Conservation (phyloP, 2,797 vertebrate genomes). For the Ctenosaura bakeri region DNA sequence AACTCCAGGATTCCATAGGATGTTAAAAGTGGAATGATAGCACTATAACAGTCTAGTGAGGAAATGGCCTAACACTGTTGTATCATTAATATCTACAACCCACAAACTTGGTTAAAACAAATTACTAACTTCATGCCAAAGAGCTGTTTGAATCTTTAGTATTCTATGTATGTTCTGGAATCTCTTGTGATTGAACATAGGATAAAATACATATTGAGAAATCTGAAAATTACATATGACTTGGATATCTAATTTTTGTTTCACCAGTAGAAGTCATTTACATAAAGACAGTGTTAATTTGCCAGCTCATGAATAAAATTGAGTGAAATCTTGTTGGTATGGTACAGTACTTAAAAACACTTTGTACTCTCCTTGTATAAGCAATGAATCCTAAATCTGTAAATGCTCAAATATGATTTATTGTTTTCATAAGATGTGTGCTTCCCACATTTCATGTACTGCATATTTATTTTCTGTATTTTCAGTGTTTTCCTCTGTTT, state of each 20-base stretch:
- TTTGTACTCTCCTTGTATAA: constrained; percentile 31
- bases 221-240: constrained; percentile 48
- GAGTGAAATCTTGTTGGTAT: constrained; percentile 56
- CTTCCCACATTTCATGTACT: constrained; percentile 46
- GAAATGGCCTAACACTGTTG: too few species aligned
- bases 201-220: constrained; percentile 20
- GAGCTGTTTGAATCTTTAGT: not conserved
- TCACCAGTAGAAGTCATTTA: constrained; percentile 30
- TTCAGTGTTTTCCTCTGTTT: constrained; percentile 49
- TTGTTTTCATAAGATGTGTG: constrained; percentile 37
- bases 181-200: not conserved
- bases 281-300: constrained; percentile 58
- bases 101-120: too few species aligned
- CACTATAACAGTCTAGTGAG: too few species aligned
- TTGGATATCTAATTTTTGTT: constrained; percentile 36
- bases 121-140: too few species aligned
- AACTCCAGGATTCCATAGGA: too few species aligned
- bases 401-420: constrained; percentile 66
- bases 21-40: too few species aligned
- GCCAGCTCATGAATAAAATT: constrained; percentile 76
- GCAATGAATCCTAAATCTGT: constrained; percentile 77
- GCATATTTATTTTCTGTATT: constrained; percentile 48
- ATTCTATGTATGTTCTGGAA: constrained; percentile 16
- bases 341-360: constrained; percentile 61
- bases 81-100: too few species aligned